Evolutionary conservation across 2,797 vertebrate species (phyloP).

Genomic region (Centroberyx gerrardi): DNA sequence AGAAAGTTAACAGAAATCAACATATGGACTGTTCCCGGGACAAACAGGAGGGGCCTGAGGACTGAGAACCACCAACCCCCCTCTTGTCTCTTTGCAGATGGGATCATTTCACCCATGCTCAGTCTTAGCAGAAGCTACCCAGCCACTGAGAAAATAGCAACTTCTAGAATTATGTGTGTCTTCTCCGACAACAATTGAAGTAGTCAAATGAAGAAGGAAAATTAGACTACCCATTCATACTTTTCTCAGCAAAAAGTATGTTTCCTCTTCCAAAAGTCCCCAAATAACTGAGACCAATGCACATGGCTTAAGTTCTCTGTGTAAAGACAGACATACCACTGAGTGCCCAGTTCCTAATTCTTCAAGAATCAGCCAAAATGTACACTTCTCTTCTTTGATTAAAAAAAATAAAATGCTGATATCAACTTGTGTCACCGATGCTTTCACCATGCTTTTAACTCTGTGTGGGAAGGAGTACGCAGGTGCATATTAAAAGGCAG

Average conservation of each 20-base stretch:
- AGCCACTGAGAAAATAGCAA: not conserved
- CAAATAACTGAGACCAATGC: conserved; percentile 56
- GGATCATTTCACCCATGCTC: conserved; percentile 46
- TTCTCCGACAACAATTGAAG: conserved; percentile 16
- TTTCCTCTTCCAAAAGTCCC: conserved; percentile 29
- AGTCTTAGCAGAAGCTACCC: not conserved
- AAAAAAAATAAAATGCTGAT: conserved; percentile 37
- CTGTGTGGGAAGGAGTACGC: conserved; percentile 38
- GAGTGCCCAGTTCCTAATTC: conserved; percentile 41
- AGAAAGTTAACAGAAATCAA: conserved; percentile 47
- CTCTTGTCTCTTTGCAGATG: conserved; percentile 16
- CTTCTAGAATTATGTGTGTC: not conserved
- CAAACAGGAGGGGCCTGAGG: conserved; percentile 43
- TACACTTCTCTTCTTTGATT: conserved; percentile 45
- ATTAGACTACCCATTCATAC: not conserved
- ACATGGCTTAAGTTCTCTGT: conserved; percentile 31
- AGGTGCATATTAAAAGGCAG: conserved; percentile 64
- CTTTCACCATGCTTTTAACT: conserved; percentile 36
- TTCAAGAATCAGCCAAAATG: conserved; percentile 12
- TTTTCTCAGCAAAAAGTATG: conserved; percentile 16
- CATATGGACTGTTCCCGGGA: conserved; percentile 18
- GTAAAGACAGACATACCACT: conserved; percentile 26
- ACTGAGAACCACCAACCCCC: not conserved
- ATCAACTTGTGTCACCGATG: conserved; percentile 39
- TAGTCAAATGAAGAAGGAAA: conserved; percentile 23